A percentile compares a stretch with the other conserved stretches of the same genome.
Evolutionary conservation across 1,140 invertebrate species (phyloP).

Genomic region (Metopolophium dirhodum): DNA sequence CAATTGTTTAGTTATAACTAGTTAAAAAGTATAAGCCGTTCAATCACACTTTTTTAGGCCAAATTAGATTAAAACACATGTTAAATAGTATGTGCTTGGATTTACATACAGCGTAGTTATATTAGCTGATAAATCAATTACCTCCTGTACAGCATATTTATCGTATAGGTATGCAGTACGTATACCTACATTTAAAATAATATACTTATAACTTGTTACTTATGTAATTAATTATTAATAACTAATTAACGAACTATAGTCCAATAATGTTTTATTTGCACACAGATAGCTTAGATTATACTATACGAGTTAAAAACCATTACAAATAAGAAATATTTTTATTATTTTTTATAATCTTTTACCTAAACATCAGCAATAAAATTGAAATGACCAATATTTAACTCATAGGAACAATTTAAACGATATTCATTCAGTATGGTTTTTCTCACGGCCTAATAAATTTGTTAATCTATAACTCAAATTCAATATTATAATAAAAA

Average conservation of each 20-base stretch:
- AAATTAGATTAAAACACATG: background rate
- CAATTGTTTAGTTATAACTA: background rate
- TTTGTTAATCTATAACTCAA: background rate
- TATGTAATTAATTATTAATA: too few relatives aligned
- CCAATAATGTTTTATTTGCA: background rate
- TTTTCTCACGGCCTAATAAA: background rate
- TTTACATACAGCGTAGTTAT: background rate
- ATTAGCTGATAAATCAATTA: background rate
- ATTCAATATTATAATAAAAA: background rate
- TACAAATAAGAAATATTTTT: background rate
- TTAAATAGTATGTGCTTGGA: background rate
- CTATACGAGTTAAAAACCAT: background rate
- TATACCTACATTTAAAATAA: background rate
- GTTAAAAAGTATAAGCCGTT: background rate
- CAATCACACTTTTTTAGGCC: background rate
- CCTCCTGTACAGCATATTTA: background rate
- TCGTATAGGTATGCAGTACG: background rate
- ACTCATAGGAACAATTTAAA: background rate
- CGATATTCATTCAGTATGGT: background rate
- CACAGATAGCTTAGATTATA: background rate
- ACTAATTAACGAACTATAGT: background rate
- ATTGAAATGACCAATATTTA: background rate
- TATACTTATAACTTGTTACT: background rate
- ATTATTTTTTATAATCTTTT: background rate
- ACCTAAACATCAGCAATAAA: background rate